A percentile compares a stretch with the other conserved stretches of the same genome.
These are phyloP conservation scores for Polyergus mexicanus DNA, from an alignment of 1,140 invertebrate species.

Conservation along the genomic window DNA sequence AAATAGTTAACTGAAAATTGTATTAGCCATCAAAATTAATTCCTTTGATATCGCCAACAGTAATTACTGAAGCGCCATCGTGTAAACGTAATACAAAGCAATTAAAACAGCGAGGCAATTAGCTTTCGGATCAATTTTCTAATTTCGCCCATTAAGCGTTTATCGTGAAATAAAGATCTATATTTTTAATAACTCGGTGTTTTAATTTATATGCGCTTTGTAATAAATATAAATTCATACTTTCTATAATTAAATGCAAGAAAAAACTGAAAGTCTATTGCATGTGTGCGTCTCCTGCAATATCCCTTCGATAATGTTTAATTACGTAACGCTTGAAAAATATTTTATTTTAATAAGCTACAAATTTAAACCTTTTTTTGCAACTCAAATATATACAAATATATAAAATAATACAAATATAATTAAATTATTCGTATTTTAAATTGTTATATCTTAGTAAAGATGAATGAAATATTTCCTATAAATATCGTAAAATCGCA, in stretches of 20 bases:
- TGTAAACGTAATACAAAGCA: constrained; percentile 24
- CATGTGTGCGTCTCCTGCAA: background rate
- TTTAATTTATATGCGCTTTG: background rate
- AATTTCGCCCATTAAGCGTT: constrained; percentile 12
- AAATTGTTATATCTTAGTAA: background rate
- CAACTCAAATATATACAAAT: background rate
- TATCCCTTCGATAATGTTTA: background rate
- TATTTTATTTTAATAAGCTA: background rate
- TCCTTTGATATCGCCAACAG: constrained; percentile 27
- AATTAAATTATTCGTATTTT: background rate
- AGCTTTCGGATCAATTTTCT: constrained; percentile 5
- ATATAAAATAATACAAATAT: constrained; percentile 15
- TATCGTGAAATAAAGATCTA: background rate
- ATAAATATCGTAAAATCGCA: background rate
- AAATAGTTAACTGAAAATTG: constrained; percentile 24
- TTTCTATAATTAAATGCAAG: background rate
- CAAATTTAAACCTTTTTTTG: background rate
- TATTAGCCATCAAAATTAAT: constrained; percentile 30
- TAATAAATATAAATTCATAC: background rate
- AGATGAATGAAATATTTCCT: background rate
- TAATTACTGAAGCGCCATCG: background rate
- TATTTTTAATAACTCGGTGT: background rate
- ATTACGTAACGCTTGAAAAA: background rate
- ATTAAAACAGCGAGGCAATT: constrained; percentile 13
- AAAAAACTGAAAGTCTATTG: background rate